phyloP scores from a whole-genome alignment of 2,888 invertebrate species.

The Sympetrum striolatum region DNA sequence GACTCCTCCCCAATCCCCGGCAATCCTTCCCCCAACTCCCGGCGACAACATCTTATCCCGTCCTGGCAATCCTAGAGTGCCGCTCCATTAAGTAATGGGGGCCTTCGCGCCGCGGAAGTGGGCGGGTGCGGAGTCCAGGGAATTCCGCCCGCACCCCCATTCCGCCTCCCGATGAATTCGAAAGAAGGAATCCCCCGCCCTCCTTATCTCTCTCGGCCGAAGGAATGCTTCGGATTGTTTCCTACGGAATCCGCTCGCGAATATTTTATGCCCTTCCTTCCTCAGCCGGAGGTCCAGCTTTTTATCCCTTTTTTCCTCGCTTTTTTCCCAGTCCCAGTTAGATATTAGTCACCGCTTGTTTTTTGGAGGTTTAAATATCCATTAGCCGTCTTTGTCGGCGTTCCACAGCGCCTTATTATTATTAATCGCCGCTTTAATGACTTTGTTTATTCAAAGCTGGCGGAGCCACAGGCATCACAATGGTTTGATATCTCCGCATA shows the following conservation, averaged over 20 bases:
- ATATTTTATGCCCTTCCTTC: neutral
- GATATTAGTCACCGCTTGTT: neutral
- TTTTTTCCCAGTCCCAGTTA: neutral
- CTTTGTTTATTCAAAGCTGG: too few species aligned
- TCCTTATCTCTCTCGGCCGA: neutral
- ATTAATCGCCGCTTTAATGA: too few species aligned
- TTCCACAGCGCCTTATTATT: too few species aligned
- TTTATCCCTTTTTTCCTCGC: neutral
- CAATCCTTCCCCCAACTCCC: neutral
- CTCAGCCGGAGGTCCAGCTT: neutral
- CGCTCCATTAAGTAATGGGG: conserved; percentile 34
- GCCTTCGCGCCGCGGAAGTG: conserved; percentile 2
- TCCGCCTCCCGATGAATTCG: neutral
- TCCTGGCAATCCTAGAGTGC: conserved; percentile 10
- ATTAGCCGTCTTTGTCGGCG: too few species aligned
- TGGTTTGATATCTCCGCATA: too few species aligned
- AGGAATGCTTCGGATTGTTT: conserved; percentile 2
- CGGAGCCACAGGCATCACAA: too few species aligned
- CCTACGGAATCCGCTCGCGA: neutral
- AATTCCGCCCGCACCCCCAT: neutral
- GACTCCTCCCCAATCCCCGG: neutral
- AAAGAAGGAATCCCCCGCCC: neutral
- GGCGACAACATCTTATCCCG: neutral
- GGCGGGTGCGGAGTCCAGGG: neutral
- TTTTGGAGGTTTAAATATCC: too few species aligned